Percentiles rank a stretch among this genome's conserved stretches.
phyloP scores from a whole-genome alignment of 2,113 vertebrate species.

The Sapajus apella region DNA sequence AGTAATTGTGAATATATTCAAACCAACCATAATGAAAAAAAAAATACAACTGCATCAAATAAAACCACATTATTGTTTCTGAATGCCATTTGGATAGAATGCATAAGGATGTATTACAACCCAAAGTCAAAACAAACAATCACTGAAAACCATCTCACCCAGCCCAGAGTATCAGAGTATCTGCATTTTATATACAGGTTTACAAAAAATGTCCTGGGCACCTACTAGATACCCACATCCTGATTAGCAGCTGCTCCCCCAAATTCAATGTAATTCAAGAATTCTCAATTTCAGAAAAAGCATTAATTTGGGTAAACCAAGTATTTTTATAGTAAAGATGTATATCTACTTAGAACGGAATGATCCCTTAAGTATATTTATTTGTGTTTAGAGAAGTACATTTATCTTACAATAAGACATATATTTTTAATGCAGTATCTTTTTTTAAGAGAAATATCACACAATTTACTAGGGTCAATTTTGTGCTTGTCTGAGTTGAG shows the following conservation, averaged over 20 bases:
- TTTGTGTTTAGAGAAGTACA: too few species aligned
- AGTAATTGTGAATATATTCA: neutral
- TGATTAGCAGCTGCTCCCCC: too few species aligned
- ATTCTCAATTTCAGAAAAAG: neutral
- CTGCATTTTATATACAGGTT: neutral
- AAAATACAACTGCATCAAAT: neutral
- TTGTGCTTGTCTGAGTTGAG: neutral
- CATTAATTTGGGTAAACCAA: neutral
- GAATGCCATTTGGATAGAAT: neutral
- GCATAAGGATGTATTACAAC: neutral
- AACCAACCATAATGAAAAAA: neutral
- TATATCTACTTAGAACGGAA: neutral
- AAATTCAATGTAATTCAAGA: neutral
- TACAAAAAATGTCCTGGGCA: neutral
- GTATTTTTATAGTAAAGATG: neutral
- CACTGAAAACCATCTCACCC: neutral
- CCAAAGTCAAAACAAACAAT: neutral
- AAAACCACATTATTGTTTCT: neutral
- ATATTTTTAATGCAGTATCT: neutral
- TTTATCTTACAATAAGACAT: neutral
- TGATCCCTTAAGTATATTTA: neutral
- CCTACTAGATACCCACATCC: neutral
- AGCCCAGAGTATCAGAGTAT: too few species aligned
- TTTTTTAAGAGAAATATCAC: neutral
- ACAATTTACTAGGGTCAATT: neutral